Evolutionary conservation across 2,797 vertebrate species (phyloP), one percentile per base, ranked within the genome.

Genomic region (Apogon hyalosoma): DNA sequence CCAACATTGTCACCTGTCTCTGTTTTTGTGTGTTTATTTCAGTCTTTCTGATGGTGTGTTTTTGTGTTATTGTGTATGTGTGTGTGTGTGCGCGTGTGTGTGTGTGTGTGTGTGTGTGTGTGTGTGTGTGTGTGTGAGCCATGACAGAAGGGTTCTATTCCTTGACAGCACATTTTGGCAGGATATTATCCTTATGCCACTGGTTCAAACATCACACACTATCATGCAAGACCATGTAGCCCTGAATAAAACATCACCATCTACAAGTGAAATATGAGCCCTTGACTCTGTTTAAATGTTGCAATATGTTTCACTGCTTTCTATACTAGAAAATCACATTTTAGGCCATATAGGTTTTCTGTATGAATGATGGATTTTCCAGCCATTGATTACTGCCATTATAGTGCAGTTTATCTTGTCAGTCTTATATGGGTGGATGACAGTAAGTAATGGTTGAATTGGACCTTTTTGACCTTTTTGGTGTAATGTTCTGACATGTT

Each of bases 401-500:
- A 82, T 69, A 47, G 43, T 69, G 41, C 43, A 50, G 57, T 38
- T 85, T 47, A 75, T 83, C 60, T 80, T 41, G 40, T 69, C 61
- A 55, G 31, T 15, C 57, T 65, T 28, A 28, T 28, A 28, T 28
- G 24, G 38, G n/a, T 55, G 53, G 50, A 45, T 39, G 43, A 31
- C 15, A 53, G 63, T 70, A 57, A 52, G 6, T 3, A 75, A 62
- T 39, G 41, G 45, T 4, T 9, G 3, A n/a, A 24, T 47, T 13
- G 68, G 18, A 62, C 50, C 82, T 84, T 86, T 86, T 55, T 28
- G 24, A 62, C 50, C 82, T 85, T 86, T 86, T 55, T 28, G 24
- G 4, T 28, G 6, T 28, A 28, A 28, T 28, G 6, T 21, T n/a
- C 2, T 21, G 2, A 21, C 19, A 21, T 21, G 19, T 21, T 28